Evolutionary conservation across 2,113 vertebrate genomes (phyloP).

Genomic region (Triplophysa siluroides): DNA sequence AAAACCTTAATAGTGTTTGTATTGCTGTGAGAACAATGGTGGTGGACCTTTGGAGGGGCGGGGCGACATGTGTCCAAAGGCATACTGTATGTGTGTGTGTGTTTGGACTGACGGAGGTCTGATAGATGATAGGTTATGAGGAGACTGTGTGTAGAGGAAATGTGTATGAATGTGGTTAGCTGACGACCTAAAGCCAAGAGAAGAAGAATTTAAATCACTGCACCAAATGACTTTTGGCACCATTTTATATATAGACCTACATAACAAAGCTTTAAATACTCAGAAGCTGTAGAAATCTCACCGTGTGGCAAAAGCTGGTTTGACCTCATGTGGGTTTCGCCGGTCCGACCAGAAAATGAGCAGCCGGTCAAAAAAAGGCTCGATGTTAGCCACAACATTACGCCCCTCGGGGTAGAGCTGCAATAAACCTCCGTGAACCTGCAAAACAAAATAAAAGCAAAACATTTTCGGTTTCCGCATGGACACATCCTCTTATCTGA

Average conservation of each 20-base stretch:
- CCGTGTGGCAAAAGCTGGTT: slow-evolving; percentile 86
- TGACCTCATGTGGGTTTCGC: slow-evolving; percentile 90
- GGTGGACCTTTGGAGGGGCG: background rate
- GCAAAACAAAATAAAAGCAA: slow-evolving; percentile 3
- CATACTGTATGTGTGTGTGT: background rate
- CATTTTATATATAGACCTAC: no score
- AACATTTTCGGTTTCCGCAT: slow-evolving; percentile 3
- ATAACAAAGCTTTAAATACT: no score
- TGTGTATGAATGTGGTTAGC: background rate
- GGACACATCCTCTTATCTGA: background rate
- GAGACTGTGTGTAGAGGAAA: slow-evolving; percentile 12
- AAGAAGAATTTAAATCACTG: no score
- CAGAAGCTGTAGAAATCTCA: slow-evolving; percentile 54
- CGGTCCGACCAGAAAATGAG: slow-evolving; percentile 94
- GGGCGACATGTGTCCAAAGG: background rate
- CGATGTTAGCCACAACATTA: slow-evolving; percentile 85
- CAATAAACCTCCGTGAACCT: slow-evolving; percentile 86
- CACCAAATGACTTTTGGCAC: no score
- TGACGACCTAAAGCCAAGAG: background rate
- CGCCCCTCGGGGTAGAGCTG: slow-evolving; percentile 88
- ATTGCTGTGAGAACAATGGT: background rate
- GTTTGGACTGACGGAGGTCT: background rate
- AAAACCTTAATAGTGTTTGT: slow-evolving; percentile 26
- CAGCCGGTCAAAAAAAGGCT: slow-evolving; percentile 87
- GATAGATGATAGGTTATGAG: slow-evolving; percentile 7